Conservation (phyloP, 2,113 vertebrate species). For the Danionella cerebrum region DNA sequence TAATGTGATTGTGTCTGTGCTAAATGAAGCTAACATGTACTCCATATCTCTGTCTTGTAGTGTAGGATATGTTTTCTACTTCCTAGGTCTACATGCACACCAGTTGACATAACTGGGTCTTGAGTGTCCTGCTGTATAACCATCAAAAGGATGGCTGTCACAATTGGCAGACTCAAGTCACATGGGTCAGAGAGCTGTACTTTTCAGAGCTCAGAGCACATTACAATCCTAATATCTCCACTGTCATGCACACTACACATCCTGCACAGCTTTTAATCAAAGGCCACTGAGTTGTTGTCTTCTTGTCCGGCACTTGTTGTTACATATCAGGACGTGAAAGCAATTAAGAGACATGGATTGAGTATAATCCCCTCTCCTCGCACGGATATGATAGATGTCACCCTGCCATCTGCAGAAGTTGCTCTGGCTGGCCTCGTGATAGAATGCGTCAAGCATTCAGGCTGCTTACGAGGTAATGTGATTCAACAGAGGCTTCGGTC, state of each 20-base stretch:
- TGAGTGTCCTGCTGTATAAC: slow-evolving; percentile 46
- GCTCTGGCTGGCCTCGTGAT: not conserved
- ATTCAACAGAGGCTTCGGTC: not conserved
- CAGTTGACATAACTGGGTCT: slow-evolving; percentile 53
- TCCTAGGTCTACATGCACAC: slow-evolving; percentile 8
- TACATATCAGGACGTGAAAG: not conserved
- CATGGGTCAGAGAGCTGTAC: slow-evolving; percentile 56
- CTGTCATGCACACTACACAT: slow-evolving; percentile 25
- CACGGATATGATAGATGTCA: not conserved
- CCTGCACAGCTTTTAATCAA: not conserved
- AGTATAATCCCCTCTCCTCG: not conserved
- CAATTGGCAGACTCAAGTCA: slow-evolving; percentile 58
- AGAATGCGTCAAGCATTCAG: not conserved
- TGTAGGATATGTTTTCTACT: slow-evolving; percentile 10
- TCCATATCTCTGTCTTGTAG: not conserved
- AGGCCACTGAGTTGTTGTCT: slow-evolving; percentile 3
- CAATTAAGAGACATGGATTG: slow-evolving; percentile 15
- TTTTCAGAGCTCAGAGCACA: slow-evolving; percentile 46
- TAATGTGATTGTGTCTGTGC: not conserved
- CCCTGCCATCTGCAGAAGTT: slow-evolving; percentile 1
- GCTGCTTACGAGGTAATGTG: not conserved
- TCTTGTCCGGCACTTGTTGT: not conserved
- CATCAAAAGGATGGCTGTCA: slow-evolving; percentile 40
- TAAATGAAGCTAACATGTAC: not conserved
- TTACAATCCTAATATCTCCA: slow-evolving; percentile 53